Percentiles rank a stretch among this genome's conserved stretches.
phyloP scores from a whole-genome alignment of 2,797 vertebrate genomes.

The Morus bassanus region DNA sequence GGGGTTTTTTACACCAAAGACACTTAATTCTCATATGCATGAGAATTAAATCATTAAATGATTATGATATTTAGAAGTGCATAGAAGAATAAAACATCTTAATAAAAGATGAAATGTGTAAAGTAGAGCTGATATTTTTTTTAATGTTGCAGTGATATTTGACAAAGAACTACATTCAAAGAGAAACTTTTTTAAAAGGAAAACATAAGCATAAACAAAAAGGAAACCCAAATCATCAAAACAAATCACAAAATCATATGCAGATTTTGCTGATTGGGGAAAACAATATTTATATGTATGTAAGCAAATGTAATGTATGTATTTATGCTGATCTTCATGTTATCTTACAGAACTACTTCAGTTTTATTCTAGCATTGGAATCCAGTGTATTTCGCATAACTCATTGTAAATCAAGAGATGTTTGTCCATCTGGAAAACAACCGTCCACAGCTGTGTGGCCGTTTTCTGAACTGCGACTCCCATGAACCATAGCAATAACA shows the following conservation, averaged over 20 bases:
- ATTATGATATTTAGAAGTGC: neutral
- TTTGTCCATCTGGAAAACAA: neutral
- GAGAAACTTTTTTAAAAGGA: neutral
- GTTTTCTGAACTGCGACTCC: neutral
- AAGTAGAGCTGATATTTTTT: neutral
- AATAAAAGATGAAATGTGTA: neutral
- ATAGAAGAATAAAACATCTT: neutral
- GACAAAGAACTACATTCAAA: neutral
- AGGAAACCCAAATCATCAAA: neutral
- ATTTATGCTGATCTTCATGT: neutral
- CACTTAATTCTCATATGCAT: neutral
- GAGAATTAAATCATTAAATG: neutral
- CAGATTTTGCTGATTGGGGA: neutral
- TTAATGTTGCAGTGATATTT: neutral
- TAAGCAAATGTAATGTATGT: neutral
- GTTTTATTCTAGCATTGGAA: neutral
- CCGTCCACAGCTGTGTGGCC: neutral
- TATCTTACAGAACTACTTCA: neutral
- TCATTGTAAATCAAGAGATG: neutral
- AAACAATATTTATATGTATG: neutral
- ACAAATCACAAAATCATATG: neutral
- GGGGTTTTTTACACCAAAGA: neutral
- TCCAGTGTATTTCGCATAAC: neutral
- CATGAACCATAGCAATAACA: neutral
- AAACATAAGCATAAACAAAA: neutral